Percentiles rank a stretch among this genome's conserved stretches.
Conservation (phyloP, 2,888 invertebrate species). For the Galerucella calmariensis region DNA sequence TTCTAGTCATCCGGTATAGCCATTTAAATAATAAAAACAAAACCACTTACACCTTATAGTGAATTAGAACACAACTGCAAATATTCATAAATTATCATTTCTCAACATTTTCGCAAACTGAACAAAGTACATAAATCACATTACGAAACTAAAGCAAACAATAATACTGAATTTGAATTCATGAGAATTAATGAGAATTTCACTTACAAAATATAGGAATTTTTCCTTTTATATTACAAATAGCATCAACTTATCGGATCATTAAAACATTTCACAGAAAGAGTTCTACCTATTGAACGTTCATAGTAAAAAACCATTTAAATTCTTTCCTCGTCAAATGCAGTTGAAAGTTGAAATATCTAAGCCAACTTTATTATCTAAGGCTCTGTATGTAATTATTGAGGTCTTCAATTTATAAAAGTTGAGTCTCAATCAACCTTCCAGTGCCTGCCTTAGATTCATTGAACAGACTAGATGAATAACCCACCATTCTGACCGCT, state of each 20-base stretch:
- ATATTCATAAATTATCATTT: slow-evolving; percentile 1
- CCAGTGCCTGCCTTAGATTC: no score
- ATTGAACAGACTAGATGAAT: no score
- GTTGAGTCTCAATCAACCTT: no score
- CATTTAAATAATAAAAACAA: background rate
- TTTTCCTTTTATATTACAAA: background rate
- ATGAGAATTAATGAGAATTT: background rate
- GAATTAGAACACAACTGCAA: background rate
- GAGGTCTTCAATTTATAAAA: no score
- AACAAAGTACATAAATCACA: background rate
- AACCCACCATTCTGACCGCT: no score
- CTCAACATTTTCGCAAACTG: background rate
- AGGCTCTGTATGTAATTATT: no score
- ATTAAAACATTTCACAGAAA: background rate
- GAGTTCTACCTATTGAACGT: no score
- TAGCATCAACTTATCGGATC: background rate
- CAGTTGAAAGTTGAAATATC: no score
- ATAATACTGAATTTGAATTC: background rate
- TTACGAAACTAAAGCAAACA: background rate
- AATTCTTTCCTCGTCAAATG: no score
- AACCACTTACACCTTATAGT: background rate
- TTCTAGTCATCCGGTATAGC: background rate
- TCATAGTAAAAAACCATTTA: no score
- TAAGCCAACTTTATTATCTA: no score
- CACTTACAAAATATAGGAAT: slow-evolving; percentile 5